Evolutionary conservation across 2,888 invertebrate genomes (phyloP), one percentile per base, ranked within the genome.

Genomic region (Furcula furcula): DNA sequence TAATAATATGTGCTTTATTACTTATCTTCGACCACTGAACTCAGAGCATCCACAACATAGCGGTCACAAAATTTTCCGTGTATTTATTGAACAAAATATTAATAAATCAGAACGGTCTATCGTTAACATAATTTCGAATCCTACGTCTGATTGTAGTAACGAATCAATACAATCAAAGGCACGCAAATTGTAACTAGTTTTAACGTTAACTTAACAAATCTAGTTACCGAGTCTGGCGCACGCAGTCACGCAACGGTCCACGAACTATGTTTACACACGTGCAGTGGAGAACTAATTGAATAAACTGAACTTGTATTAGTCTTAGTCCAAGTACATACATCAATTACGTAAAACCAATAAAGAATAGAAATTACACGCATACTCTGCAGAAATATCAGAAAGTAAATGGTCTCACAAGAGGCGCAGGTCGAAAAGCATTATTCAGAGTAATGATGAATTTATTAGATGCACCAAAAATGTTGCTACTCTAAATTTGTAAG

Each of bases 281-380:
- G 65, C 51, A 31, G 40, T 51, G 41, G 49, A 48, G 46, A 32
- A 34, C 56, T 75, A 73, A 76, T 71, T 69, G 58, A 71, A 71
- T 74, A 66, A 63, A 64, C 46, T 46, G 34, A 50, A 59, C 55
- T 57, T n/a, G n/a, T n/a, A n/a, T n/a, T n/a, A n/a, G n/a, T n/a
- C n/a, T n/a, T n/a, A 64, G 64, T 64, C 54, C 55, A 34, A 41
- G 37, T 36, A 56, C 45, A 54, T 55, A 48, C 46, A 22, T 27
- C 23, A 26, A 48, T 7, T 7, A 28, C 61, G 54, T 56, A 55
- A 61, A 36, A 33, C 18, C 26, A 20, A 19, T 29, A 35, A 39
- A 50, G 38, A 44, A 42, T 46, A 16, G 36, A 38, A 46, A 50
- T 34, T 38, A 36, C 32, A 38, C 54, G 43, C 39, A 43, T 43